phyloP scores from a whole-genome alignment of 2,113 vertebrate genomes.

The Tapirus terrestris region DNA sequence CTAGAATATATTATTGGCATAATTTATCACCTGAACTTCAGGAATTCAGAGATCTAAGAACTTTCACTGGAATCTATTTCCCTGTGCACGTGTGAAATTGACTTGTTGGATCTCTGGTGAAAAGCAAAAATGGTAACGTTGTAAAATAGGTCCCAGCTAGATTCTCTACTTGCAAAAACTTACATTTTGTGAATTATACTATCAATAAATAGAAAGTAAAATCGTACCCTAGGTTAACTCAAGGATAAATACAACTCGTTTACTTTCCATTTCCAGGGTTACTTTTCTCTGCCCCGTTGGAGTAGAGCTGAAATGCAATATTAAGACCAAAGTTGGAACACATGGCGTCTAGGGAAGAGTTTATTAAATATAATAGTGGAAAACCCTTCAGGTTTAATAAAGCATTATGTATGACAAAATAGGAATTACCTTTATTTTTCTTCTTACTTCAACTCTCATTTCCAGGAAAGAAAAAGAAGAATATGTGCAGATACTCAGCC shows the following conservation, averaged over 20 bases:
- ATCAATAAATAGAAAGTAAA: neutral
- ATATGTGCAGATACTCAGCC: neutral
- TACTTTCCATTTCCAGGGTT: neutral
- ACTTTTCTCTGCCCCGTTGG: neutral
- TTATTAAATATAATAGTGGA: neutral
- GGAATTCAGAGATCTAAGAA: neutral
- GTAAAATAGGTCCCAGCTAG: neutral
- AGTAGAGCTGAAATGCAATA: neutral
- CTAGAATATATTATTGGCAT: neutral
- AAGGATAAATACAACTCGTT: neutral
- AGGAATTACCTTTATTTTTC: neutral
- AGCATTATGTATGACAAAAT: neutral
- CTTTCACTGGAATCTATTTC: neutral
- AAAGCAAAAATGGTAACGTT: neutral
- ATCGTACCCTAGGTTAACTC: neutral
- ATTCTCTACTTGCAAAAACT: neutral
- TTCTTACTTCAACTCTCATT: neutral
- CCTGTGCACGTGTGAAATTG: neutral
- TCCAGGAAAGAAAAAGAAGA: neutral
- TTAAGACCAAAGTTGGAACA: neutral
- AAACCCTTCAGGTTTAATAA: neutral
- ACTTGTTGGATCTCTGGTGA: neutral
- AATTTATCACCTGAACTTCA: neutral
- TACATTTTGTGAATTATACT: neutral
- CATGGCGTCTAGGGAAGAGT: neutral